Base-by-base conservation (phyloP, 1,140 invertebrate species). In the Galendromus occidentalis region DNA sequence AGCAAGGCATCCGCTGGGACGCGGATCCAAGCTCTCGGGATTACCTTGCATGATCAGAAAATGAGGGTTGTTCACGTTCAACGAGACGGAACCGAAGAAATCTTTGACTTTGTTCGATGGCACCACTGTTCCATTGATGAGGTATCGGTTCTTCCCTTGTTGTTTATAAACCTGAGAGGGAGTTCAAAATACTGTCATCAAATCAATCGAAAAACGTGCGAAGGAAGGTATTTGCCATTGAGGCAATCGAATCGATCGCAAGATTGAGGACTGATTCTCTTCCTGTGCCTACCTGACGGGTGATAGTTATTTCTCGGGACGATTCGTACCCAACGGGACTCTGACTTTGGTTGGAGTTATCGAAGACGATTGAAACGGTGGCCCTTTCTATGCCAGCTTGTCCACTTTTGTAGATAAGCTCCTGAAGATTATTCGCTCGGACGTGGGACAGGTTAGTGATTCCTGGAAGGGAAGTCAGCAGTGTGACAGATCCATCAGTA, bases 1-100 rank as follows among this genome's bases (percentile, higher is more conserved):
- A n/a, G n/a, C n/a, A n/a, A n/a, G n/a, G n/a, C n/a, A n/a, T n/a
- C n/a, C n/a, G n/a, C n/a, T n/a, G n/a, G n/a, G n/a, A n/a, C n/a
- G n/a, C n/a, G n/a, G n/a, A n/a, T n/a, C n/a, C n/a, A n/a, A n/a
- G n/a, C n/a, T n/a, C n/a, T n/a, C n/a, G n/a, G n/a, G n/a, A n/a
- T n/a, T 33, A 59, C 51, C 96, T 81, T 99, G 96, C 95, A 99
- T 98, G 70, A 99, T 99, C 4, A 99, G 82, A 75, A 98, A 99
- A 76, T 98, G 94, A 2, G 95, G 95, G 80, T 98, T 98, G 76
- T 98, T 98, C 0, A 98, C 90, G 76, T 99, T 99, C 1, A 99
- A 77, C 72, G 96, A 91, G 7, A 98, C 86, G 0, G 93, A 94
- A 70, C 88, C 87, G 75, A 99, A 98, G 69, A 99, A 78, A 77